Conservation (phyloP, 1,140 invertebrate genomes). For the Drosophila serrata region DNA sequence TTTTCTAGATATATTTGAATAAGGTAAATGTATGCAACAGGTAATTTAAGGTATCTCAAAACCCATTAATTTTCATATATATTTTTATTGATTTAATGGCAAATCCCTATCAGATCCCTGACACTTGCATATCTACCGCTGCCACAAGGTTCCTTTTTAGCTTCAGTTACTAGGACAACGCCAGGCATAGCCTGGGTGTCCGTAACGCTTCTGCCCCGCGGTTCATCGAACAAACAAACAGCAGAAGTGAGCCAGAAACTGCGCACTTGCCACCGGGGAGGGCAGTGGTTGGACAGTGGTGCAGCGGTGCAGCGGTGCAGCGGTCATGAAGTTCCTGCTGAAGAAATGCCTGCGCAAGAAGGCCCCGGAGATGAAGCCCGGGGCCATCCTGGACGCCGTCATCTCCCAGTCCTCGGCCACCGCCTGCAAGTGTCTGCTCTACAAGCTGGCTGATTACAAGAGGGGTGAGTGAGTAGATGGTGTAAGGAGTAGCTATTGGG, state of each 20-base stretch:
- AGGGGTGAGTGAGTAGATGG: conserved; percentile 87
- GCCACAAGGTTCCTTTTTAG: not conserved
- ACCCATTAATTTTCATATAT: no score
- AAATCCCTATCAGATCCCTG: not conserved
- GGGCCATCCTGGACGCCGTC: conserved; percentile 92
- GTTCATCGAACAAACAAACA: conserved; percentile 42
- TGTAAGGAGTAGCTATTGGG: not conserved
- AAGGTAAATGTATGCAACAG: not conserved
- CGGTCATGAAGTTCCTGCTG: conserved; percentile 76
- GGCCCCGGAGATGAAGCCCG: conserved; percentile 82
- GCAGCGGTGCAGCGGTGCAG: not conserved
- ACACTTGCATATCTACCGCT: not conserved
- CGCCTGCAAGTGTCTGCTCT: conserved; percentile 94
- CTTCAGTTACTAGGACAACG: conserved; percentile 28
- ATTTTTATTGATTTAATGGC: not conserved
- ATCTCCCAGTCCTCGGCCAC: conserved; percentile 93
- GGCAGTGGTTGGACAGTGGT: not conserved
- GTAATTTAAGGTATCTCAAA: no score
- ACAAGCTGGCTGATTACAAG: conserved; percentile 95
- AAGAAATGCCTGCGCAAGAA: conserved; percentile 84
- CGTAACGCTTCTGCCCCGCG: not conserved
- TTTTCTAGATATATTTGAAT: not conserved
- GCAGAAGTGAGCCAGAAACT: not conserved
- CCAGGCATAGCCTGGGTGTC: not conserved
- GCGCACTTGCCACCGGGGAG: conserved; percentile 3